Percentiles rank a stretch among this genome's conserved stretches.
Evolutionary conservation across 2,888 invertebrate genomes (phyloP).

Genomic region (Lasioglossum oenotherae): DNA sequence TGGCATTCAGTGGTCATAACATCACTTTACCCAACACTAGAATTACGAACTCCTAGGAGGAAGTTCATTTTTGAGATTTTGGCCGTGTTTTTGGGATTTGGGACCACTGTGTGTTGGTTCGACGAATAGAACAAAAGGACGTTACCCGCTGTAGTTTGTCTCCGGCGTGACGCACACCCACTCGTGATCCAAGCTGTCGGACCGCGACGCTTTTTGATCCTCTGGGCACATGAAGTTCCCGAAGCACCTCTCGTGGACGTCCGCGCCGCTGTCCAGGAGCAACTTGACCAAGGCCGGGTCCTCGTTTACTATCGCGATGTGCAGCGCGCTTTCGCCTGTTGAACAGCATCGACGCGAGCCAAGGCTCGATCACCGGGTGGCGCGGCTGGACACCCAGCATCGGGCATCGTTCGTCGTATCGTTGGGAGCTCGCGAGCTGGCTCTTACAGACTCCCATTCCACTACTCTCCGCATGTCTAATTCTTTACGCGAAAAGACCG

Average conservation of each 20-base stretch:
- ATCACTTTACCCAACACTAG: too few relatives aligned
- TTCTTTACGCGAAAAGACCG: not conserved
- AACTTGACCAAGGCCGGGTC: slow-evolving; percentile 99
- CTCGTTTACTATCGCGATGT: slow-evolving; percentile 99
- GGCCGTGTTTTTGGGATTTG: too few relatives aligned
- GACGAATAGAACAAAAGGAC: not conserved
- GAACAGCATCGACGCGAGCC: not conserved
- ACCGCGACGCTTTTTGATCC: slow-evolving; percentile 96
- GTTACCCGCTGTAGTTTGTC: slow-evolving; percentile 93
- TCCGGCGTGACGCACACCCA: slow-evolving; percentile 93
- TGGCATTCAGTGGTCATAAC: too few relatives aligned
- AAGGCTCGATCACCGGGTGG: not conserved
- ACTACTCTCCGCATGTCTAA: not conserved
- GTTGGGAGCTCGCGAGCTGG: not conserved
- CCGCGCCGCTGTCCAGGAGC: slow-evolving; percentile 94
- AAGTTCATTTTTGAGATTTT: too few relatives aligned
- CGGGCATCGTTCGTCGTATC: not conserved
- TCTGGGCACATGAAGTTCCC: slow-evolving; percentile 99
- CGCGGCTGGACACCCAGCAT: not conserved
- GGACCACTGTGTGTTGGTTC: too few relatives aligned
- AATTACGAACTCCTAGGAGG: too few relatives aligned
- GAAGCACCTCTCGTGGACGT: slow-evolving; percentile 96
- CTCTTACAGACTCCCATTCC: not conserved
- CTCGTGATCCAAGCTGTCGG: slow-evolving; percentile 95
- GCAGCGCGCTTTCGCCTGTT: slow-evolving; percentile 95